Base-by-base conservation (phyloP, 2,888 invertebrate species). In the Augiades crinisus region DNA sequence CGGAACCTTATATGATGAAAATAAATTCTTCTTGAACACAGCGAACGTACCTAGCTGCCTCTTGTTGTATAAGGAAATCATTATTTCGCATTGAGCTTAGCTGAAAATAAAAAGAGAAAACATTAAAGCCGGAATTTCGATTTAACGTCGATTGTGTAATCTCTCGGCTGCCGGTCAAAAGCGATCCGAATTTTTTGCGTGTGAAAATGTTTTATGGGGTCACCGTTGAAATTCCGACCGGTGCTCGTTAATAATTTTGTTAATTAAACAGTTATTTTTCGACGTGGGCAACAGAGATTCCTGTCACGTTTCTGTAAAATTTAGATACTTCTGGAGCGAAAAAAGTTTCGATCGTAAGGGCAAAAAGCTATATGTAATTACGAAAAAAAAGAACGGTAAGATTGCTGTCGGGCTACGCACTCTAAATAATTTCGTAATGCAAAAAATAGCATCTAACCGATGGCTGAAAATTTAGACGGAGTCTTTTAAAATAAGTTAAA, bases 211-310 rank as follows among this genome's bases (percentile, higher is more conserved):
- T 40, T 27, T 30, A 30, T 30, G 17, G 14, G 10, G 27, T 5
- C 6, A 16, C 16, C 16, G 16, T 3, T 16, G 10, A 8, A 6
- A 24, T 38, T 24, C 12, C 22, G 41, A 8, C 1, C 13, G 17
- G 7, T 30, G 27, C 30, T 41, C 30, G 17, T 41, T 41, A 41
- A 41, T 41, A 30, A 22, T 41, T 41, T 41, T 30, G 30, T 16
- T 17, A 12, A 12, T 5, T 16, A 41, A n/a, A 41, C 13, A 24
- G 38, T 22, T 38, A 38, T 27, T 27, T 41, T 41, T 16, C 1
- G 21, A 27, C 6, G 10, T 27, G 8, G 27, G 10, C 1, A 16
- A 14, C 30, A 3, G n/a, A 12, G 6, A 34, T 34, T 34, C 14
- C 14, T 34, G 16, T 14, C n/a, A 34, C 34, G 16, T 17, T 14